phyloP scores from a whole-genome alignment of 2,113 vertebrate species.

The Sapajus apella region DNA sequence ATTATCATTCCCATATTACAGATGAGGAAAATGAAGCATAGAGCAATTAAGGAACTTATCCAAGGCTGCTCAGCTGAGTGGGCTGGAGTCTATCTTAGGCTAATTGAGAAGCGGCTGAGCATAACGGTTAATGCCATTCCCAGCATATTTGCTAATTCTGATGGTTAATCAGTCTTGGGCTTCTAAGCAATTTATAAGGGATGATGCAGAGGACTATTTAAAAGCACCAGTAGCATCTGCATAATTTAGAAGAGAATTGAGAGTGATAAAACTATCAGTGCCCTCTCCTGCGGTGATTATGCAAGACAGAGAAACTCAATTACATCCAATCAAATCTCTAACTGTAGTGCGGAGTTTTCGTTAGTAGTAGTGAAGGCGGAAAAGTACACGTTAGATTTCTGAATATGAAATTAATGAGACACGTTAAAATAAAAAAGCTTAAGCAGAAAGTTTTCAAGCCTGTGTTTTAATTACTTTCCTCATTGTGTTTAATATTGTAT shows the following conservation, averaged over 20 bases:
- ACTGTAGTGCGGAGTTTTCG: slow-evolving; percentile 29
- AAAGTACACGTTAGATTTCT: slow-evolving; percentile 16
- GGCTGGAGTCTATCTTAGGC: slow-evolving; percentile 33
- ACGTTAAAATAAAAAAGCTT: not conserved
- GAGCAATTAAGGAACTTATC: slow-evolving; percentile 4
- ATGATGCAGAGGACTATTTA: slow-evolving; percentile 57
- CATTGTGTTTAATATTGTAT: not conserved
- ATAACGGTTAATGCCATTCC: slow-evolving; percentile 38
- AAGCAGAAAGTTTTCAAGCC: not conserved
- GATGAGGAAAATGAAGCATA: slow-evolving; percentile 59
- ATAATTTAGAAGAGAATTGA: slow-evolving; percentile 70
- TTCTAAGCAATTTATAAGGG: slow-evolving; percentile 66
- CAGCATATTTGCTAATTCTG: slow-evolving; percentile 9
- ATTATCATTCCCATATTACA: slow-evolving; percentile 50
- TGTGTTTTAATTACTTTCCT: slow-evolving; percentile 25
- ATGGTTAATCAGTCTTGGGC: slow-evolving; percentile 53
- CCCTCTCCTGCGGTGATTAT: slow-evolving; percentile 53
- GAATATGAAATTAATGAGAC: slow-evolving; percentile 52
- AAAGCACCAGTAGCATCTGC: slow-evolving; percentile 71
- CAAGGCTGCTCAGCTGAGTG: slow-evolving; percentile 22
- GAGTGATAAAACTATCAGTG: slow-evolving; percentile 59
- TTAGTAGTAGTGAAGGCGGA: not conserved
- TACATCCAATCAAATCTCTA: slow-evolving; percentile 54
- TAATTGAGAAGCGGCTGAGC: slow-evolving; percentile 65
- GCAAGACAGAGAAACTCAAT: slow-evolving; percentile 49